Conservation (phyloP, 2,888 invertebrate species). For the Lottia gigantea region DNA sequence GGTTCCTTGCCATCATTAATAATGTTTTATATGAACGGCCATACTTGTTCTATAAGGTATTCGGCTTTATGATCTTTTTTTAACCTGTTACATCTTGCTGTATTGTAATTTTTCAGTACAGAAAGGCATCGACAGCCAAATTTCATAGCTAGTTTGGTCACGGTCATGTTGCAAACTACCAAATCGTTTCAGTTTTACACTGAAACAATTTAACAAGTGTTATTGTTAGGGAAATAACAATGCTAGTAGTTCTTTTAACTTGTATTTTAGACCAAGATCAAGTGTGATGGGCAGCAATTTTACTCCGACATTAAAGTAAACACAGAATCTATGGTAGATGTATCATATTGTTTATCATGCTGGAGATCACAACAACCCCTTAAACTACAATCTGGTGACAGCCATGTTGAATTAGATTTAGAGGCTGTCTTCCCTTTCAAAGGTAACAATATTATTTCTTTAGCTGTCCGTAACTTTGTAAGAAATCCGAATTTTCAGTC, state of each 20-base stretch:
- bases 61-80: no score
- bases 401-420: constrained; percentile 24
- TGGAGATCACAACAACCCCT: constrained; percentile 22
- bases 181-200: no score
- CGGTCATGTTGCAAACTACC: no score
- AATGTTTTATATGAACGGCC: constrained; percentile 35
- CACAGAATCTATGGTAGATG: constrained; percentile 23
- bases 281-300: constrained; percentile 27
- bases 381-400: constrained; percentile 27
- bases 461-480: no score
- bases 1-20: constrained; percentile 29
- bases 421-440: constrained; percentile 31
- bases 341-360: constrained; percentile 21
- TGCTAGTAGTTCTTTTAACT: no score
- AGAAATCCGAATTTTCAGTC: no score
- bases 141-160: no score
- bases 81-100: background rate
- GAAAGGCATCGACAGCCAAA: no score
- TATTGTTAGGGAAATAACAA: no score
- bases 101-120: no score
- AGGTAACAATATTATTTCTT: constrained; percentile 20
- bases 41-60: constrained; percentile 37
- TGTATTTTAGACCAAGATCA: constrained; percentile 14
- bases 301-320: constrained; percentile 30
- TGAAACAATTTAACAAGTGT: no score